phyloP scores from a whole-genome alignment of 2,797 vertebrate genomes.

The Pseudomugil tenellus region DNA sequence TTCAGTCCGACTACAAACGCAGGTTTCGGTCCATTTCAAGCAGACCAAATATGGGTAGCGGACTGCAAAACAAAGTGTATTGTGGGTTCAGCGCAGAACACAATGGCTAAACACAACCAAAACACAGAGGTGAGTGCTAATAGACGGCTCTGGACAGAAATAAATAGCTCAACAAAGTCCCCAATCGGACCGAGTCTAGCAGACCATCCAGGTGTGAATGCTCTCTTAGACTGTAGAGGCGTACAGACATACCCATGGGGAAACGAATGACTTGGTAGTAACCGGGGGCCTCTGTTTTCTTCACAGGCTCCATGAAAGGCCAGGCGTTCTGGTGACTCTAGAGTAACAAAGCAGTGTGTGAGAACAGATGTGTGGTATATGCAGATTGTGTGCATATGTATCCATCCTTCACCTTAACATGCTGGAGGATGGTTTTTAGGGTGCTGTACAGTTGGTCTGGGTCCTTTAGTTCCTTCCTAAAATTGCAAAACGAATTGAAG shows the following conservation, averaged over 20 bases:
- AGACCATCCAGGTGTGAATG: no score
- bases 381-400: background rate
- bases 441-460: conserved; percentile 95
- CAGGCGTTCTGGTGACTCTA: conserved; percentile 98
- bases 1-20: no score
- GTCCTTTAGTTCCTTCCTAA: conserved; percentile 96
- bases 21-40: no score
- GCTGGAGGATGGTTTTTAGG: conserved; percentile 95
- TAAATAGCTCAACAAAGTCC: no score
- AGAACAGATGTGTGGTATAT: background rate
- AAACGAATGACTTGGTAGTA: conserved; percentile 99
- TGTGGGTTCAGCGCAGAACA: no score
- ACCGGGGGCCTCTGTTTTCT: conserved; percentile 97
- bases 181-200: no score
- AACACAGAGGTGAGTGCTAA: no score
- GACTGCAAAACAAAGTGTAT: no score
- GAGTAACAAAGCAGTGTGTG: conserved; percentile 56
- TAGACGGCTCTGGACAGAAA: no score
- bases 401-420: conserved; percentile 90
- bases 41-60: no score
- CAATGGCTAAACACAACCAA: no score
- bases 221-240: background rate
- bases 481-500: conserved; percentile 38
- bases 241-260: conserved; percentile 91
- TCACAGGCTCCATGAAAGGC: conserved; percentile 99